Evolutionary conservation across 2,888 invertebrate species (phyloP).

Genomic region (Lithophane socia): DNA sequence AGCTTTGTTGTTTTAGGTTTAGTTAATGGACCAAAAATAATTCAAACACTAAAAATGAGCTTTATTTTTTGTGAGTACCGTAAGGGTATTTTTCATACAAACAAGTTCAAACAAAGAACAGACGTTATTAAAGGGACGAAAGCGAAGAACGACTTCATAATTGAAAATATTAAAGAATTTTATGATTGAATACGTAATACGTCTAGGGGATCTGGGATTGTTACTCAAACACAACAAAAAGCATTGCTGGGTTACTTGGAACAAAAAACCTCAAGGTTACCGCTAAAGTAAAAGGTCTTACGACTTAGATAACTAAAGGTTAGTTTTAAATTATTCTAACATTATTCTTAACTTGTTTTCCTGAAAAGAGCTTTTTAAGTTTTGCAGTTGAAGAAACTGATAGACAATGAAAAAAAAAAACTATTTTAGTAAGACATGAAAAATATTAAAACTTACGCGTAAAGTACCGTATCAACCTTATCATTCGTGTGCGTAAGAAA

Average conservation of each 20-base stretch:
- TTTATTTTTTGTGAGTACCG: conserved; percentile 5
- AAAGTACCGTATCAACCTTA: conserved; percentile 8
- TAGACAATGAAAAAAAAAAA: not conserved
- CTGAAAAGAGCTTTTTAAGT: not conserved
- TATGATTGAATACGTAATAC: not conserved
- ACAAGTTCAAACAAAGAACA: conserved; percentile 26
- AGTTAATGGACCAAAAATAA: conserved; percentile 16
- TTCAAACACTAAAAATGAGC: not conserved
- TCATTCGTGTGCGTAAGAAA: conserved; percentile 5
- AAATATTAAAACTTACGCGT: conserved; percentile 9
- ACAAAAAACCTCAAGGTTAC: conserved; percentile 11
- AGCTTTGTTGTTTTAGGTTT: conserved; percentile 8
- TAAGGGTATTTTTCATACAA: conserved; percentile 19
- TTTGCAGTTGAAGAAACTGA: not conserved
- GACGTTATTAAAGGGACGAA: conserved; percentile 9
- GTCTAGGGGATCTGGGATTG: not conserved
- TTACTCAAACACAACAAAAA: conserved; percentile 1
- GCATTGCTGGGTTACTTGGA: not conserved
- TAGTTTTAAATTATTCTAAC: conserved; percentile 11
- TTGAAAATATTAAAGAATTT: conserved; percentile 11
- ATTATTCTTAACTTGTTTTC: conserved; percentile 17
- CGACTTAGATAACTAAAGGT: conserved; percentile 17
- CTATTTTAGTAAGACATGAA: not conserved
- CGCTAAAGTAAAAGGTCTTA: not conserved
- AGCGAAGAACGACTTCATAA: not conserved